Evolutionary conservation across 2,797 vertebrate species (phyloP).

Genomic region (Gymnoscopelus braueri): DNA sequence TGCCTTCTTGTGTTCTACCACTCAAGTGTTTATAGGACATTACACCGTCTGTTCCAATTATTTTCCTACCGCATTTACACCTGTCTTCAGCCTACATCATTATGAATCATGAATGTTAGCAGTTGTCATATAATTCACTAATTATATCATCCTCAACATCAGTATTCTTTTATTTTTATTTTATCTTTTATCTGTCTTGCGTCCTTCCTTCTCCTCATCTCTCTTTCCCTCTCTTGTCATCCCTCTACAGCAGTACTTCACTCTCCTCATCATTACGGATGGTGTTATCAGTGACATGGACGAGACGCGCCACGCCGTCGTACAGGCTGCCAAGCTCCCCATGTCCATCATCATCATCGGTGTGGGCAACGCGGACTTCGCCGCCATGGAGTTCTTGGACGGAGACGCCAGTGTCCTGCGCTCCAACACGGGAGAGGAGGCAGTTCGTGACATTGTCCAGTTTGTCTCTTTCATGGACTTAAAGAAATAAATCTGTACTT

Average conservation of each 20-base stretch:
- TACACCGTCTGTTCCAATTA: too few relatives aligned
- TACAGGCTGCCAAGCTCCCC: slow-evolving; percentile 94
- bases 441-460: slow-evolving; percentile 94
- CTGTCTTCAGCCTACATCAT: too few relatives aligned
- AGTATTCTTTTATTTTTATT: too few relatives aligned
- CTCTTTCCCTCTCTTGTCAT: not conserved
- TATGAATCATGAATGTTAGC: too few relatives aligned
- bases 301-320: slow-evolving; percentile 92
- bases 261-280: slow-evolving; percentile 96
- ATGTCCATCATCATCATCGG: slow-evolving; percentile 99
- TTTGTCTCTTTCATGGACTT: slow-evolving; percentile 98
- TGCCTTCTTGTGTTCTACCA: too few relatives aligned
- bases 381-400: slow-evolving; percentile 98
- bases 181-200: too few relatives aligned
- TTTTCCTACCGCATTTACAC: too few relatives aligned
- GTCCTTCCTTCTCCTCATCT: not conserved
- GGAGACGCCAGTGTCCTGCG: slow-evolving; percentile 91
- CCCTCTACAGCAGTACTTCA: slow-evolving; percentile 94
- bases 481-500: too few relatives aligned
- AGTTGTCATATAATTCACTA: too few relatives aligned
- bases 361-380: slow-evolving; percentile 96
- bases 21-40: too few relatives aligned
- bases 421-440: slow-evolving; percentile 93
- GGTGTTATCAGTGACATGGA: slow-evolving; percentile 99
- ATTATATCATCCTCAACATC: too few relatives aligned